Evolutionary conservation across 2,113 vertebrate species (phyloP).

Genomic region (Elephas maximus): DNA sequence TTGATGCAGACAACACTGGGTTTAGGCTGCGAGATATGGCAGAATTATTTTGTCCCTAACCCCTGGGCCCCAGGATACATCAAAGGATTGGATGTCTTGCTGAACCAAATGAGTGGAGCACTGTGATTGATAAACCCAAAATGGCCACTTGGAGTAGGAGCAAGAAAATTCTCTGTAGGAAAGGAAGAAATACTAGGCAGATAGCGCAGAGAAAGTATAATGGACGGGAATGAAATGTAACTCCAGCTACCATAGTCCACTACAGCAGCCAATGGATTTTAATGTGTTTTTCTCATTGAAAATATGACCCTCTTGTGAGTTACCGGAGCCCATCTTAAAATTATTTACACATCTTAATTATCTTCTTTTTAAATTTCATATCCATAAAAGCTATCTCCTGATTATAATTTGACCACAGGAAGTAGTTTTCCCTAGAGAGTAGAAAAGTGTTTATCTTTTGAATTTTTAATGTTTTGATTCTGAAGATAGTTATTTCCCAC

Average conservation of each 20-base stretch:
- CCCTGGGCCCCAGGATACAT: neutral
- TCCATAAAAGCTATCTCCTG: neutral
- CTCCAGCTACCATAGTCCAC: neutral
- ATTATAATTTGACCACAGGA: neutral
- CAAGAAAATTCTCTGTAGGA: neutral
- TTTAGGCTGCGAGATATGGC: too few species aligned
- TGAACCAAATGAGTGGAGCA: neutral
- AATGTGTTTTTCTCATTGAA: neutral
- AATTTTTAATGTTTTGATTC: neutral
- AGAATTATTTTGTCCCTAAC: neutral
- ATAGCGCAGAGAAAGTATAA: neutral
- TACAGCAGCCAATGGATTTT: too few species aligned
- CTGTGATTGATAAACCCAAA: too few species aligned
- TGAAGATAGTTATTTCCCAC: too few species aligned
- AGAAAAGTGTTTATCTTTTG: neutral
- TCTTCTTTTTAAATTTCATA: neutral
- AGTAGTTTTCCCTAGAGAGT: neutral
- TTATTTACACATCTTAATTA: neutral
- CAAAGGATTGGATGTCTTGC: neutral
- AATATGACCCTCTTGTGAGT: too few species aligned
- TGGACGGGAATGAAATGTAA: neutral
- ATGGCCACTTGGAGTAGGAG: neutral
- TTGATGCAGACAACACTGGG: rapidly evolving
- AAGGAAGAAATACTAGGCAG: neutral
- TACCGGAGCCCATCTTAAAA: neutral